Conservation (phyloP, 2,113 vertebrate genomes). For the Marcusenius ussheri region DNA sequence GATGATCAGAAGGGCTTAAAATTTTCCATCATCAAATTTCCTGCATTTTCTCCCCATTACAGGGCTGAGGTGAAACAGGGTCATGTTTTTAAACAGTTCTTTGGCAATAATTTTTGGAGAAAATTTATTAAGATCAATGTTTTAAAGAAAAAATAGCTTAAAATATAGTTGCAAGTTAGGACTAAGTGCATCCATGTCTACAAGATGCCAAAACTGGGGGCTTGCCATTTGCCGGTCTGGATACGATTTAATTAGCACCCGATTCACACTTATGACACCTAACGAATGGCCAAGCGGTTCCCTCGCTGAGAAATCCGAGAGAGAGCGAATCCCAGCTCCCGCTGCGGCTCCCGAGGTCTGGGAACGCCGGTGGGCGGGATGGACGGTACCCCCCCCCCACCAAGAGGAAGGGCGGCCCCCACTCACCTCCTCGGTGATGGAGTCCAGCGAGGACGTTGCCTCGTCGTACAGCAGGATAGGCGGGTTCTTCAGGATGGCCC, state of each 20-base stretch:
- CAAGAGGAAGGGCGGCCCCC: neutral
- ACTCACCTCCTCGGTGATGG: conserved; percentile 94
- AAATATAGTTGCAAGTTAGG: neutral
- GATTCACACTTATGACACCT: neutral
- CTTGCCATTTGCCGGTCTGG: neutral
- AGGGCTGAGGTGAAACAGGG: neutral
- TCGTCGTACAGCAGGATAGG: conserved; percentile 89
- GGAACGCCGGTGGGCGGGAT: neutral
- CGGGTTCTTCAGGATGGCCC: conserved; percentile 88
- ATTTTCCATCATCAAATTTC: conserved; percentile 4
- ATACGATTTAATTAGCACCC: neutral
- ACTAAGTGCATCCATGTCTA: neutral
- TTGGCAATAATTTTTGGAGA: neutral
- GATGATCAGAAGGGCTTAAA: neutral
- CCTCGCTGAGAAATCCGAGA: neutral
- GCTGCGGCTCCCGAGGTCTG: neutral
- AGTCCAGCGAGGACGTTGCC: conserved; percentile 96
- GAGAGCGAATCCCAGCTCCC: neutral
- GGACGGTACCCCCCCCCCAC: neutral
- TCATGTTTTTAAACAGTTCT: neutral
- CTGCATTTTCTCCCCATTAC: neutral
- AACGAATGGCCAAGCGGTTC: neutral
- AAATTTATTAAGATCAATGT: neutral
- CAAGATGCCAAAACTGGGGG: neutral
- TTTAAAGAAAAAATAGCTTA: neutral